phyloP scores from a whole-genome alignment of 2,797 vertebrate genomes.

The Rachycentron canadum region DNA sequence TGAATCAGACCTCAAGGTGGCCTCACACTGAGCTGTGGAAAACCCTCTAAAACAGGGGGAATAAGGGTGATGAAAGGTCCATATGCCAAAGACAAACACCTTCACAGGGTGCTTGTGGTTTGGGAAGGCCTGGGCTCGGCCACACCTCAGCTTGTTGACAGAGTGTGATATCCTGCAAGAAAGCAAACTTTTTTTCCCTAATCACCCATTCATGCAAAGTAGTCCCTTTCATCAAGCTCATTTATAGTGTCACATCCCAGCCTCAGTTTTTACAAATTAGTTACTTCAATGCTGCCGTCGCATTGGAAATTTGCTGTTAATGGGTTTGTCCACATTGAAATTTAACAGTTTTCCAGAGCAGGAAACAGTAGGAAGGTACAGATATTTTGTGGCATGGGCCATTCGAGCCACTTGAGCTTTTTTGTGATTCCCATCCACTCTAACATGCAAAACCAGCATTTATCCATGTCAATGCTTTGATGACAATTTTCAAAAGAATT shows the following conservation, averaged over 20 bases:
- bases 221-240: constrained; percentile 51
- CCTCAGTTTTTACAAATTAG: constrained; percentile 40
- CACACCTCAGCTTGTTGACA: constrained; percentile 55
- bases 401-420: no score
- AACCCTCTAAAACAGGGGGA: constrained; percentile 35
- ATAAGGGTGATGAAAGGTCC: constrained; percentile 61
- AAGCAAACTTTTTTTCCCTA: constrained; percentile 39
- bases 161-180: constrained; percentile 65
- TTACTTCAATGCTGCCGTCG: constrained; percentile 13
- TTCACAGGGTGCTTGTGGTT: constrained; percentile 32
- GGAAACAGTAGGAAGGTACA: constrained; percentile 1
- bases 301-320: constrained; percentile 16
- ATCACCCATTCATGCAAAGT: constrained; percentile 59
- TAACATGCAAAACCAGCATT: not conserved
- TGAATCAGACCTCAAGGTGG: constrained; percentile 48
- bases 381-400: not conserved
- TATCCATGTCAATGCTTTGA: constrained; percentile 4
- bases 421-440: not conserved
- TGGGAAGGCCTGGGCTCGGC: constrained; percentile 37
- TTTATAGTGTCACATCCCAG: constrained; percentile 49
- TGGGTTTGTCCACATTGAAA: constrained; percentile 2
- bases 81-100: constrained; percentile 69
- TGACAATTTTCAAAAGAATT: not conserved
- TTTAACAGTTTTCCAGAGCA: not conserved
- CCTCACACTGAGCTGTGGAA: constrained; percentile 50